phyloP scores from a whole-genome alignment of 2,797 vertebrate species.

The Pseudocheirus occidentalis region DNA sequence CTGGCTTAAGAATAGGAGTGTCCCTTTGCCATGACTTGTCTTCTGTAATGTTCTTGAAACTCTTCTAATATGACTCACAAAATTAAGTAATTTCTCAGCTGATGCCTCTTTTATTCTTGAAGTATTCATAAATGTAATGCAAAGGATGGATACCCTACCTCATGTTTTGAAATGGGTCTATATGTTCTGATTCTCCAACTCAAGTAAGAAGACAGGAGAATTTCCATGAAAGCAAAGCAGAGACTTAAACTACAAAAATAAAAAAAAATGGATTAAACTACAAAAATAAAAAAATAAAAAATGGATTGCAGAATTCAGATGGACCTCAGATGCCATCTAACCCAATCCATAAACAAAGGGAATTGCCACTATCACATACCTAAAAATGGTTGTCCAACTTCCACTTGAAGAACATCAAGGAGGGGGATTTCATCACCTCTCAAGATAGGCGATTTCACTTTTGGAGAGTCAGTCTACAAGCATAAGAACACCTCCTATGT shows the following conservation, averaged over 20 bases:
- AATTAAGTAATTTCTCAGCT: neutral
- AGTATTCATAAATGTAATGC: neutral
- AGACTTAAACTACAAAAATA: neutral
- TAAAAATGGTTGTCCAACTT: too few relatives aligned
- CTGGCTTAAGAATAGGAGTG: neutral
- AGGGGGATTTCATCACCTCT: too few relatives aligned
- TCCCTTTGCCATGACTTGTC: neutral
- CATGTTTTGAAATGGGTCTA: conserved; percentile 25
- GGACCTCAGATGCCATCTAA: too few relatives aligned
- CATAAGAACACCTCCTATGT: too few relatives aligned
- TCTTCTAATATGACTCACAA: neutral
- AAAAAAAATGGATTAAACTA: neutral
- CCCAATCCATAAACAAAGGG: too few relatives aligned
- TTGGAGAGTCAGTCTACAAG: too few relatives aligned
- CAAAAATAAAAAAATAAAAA: neutral
- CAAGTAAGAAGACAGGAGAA: conserved; percentile 14
- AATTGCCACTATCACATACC: too few relatives aligned
- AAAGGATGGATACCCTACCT: neutral
- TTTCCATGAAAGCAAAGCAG: conserved; percentile 12
- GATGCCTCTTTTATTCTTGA: neutral
- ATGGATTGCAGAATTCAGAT: too few relatives aligned
- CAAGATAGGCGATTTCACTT: too few relatives aligned
- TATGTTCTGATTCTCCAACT: conserved; percentile 47
- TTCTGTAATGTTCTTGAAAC: neutral
- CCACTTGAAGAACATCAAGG: too few relatives aligned